Evolutionary conservation across 2,113 vertebrate species (phyloP).

Genomic region (Phasianus colchicus): DNA sequence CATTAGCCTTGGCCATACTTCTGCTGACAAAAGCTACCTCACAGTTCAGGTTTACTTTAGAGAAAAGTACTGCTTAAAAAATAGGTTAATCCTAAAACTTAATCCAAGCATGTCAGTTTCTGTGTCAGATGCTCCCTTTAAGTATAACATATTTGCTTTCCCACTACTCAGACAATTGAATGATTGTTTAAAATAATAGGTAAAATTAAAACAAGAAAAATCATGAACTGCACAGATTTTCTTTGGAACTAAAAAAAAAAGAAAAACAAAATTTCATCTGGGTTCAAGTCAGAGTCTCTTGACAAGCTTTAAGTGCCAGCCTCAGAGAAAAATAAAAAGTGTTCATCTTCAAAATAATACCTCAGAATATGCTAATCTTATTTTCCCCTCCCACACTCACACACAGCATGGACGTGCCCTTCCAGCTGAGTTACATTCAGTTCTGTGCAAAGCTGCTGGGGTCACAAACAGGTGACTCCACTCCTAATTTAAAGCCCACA

Average conservation of each 20-base stretch:
- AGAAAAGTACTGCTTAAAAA: not conserved
- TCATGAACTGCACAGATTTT: not conserved
- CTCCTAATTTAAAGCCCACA: not conserved
- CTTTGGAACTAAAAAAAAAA: not conserved
- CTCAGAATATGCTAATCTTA: not conserved
- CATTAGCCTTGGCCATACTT: not conserved
- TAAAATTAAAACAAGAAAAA: not conserved
- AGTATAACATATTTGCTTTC: not conserved
- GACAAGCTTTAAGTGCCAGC: not conserved
- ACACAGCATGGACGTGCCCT: not conserved
- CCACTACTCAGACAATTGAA: not conserved
- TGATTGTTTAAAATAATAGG: not conserved
- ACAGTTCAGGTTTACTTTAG: not conserved
- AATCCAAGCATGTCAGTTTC: not conserved
- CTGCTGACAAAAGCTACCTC: not conserved
- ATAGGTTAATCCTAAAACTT: not conserved
- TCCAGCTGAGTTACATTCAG: not conserved
- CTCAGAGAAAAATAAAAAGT: not conserved
- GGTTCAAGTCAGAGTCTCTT: not conserved
- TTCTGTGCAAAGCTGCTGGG: not conserved
- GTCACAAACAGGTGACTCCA: constrained; percentile 39
- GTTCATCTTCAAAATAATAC: not conserved
- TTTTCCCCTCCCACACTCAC: not conserved
- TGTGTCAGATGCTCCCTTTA: not conserved
- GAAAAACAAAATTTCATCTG: not conserved